Conservation (phyloP, 2,113 vertebrate genomes). For the Neolamprologus falcicula region DNA sequence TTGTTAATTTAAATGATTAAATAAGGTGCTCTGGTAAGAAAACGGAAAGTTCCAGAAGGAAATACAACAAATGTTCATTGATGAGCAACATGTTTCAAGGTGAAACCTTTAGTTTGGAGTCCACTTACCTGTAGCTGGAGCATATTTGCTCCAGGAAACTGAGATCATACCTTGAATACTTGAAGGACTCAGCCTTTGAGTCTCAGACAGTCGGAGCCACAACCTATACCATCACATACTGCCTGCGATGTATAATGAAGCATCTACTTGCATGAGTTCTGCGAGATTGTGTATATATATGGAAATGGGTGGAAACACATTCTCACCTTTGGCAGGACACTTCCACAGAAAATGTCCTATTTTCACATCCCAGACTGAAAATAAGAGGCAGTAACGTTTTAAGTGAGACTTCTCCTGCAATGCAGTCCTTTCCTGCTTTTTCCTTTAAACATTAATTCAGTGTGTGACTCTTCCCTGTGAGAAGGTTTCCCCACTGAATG, state of each 20-base stretch:
- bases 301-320: neutral
- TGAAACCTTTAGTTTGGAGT: neutral
- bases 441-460: neutral
- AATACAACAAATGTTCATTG: fast-evolving
- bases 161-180: fast-evolving
- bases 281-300: neutral
- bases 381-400: neutral
- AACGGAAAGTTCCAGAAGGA: neutral
- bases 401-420: neutral
- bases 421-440: neutral
- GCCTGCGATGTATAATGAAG: neutral
- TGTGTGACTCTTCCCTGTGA: neutral
- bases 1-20: neutral
- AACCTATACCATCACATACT: neutral
- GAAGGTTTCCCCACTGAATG: neutral
- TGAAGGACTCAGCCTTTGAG: neutral
- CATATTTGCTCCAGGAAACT: neutral
- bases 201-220: neutral
- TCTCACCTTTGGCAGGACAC: neutral
- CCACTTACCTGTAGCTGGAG: neutral
- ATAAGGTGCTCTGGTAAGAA: neutral
- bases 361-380: neutral
- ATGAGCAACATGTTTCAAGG: neutral
- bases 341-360: neutral
- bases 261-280: neutral